Conservation (phyloP, 2,113 vertebrate species). For the Phylloscopus trochilus region DNA sequence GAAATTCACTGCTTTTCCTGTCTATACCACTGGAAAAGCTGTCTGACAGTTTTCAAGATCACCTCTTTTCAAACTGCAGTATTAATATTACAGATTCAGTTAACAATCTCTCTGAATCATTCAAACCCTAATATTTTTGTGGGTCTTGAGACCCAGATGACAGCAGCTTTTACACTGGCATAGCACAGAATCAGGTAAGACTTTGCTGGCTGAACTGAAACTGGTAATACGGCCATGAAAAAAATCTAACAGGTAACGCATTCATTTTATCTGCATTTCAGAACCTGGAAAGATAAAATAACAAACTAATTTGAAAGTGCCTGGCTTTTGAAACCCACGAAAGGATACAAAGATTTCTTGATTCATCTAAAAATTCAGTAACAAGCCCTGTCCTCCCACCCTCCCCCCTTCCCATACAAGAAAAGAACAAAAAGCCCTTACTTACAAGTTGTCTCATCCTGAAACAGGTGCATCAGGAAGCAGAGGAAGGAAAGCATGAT, state of each 20-base stretch:
- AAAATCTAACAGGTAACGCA: not conserved
- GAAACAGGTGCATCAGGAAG: constrained; percentile 48
- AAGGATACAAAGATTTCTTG: not conserved
- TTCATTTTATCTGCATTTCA: not conserved
- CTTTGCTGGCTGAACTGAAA: not conserved
- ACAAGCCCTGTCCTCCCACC: not conserved
- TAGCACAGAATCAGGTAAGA: not conserved
- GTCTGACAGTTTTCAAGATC: not conserved
- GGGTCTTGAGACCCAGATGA: not conserved
- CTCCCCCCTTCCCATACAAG: rapidly evolving
- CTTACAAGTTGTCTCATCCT: constrained; percentile 50
- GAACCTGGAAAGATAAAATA: not conserved
- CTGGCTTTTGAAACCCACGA: not conserved
- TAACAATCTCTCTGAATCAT: not conserved
- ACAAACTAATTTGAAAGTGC: not conserved
- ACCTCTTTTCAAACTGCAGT: not conserved
- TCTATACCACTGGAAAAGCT: not conserved
- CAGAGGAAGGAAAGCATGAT: constrained; percentile 5
- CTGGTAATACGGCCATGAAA: not conserved
- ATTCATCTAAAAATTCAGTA: not conserved
- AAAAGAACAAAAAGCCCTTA: not conserved
- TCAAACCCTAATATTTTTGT: not conserved
- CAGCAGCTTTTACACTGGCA: not conserved
- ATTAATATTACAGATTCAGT: not conserved
- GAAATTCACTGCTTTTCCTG: not conserved